Conservation (phyloP, 2,797 vertebrate species). For the Gallinago solitaria region DNA sequence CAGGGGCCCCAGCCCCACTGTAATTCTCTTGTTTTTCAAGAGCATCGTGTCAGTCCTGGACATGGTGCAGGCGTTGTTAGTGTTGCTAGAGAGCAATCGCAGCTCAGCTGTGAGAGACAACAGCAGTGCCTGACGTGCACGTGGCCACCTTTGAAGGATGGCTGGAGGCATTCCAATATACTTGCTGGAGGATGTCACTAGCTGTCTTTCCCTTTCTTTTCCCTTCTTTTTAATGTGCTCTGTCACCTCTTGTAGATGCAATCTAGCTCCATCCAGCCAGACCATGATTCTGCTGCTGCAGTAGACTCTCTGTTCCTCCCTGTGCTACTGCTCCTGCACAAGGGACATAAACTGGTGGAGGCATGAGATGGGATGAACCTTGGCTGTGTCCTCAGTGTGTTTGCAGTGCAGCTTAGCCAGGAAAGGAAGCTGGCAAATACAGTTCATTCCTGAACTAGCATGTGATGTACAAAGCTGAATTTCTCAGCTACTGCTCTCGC, state of each 20-base stretch:
- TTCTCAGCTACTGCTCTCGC: neutral
- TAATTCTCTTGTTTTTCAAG: neutral
- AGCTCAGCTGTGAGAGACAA: neutral
- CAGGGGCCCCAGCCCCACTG: neutral
- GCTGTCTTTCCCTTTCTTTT: neutral
- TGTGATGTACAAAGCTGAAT: neutral
- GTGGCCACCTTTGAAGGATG: neutral
- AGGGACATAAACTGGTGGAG: neutral
- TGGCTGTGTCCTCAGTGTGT: neutral
- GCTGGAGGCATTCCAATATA: neutral
- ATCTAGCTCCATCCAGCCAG: neutral
- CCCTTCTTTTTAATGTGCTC: neutral
- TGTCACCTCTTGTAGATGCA: neutral
- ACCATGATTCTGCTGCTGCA: neutral
- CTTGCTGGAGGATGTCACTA: constrained; percentile 9
- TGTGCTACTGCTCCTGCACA: neutral
- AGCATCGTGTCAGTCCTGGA: neutral
- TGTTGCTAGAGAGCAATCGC: neutral
- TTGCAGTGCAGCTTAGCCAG: neutral
- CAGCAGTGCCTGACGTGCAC: neutral
- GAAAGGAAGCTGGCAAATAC: neutral
- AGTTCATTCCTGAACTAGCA: neutral
- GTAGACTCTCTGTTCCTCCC: neutral
- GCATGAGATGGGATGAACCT: neutral
- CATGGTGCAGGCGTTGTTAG: neutral